Evolutionary conservation across 2,113 vertebrate genomes (phyloP), one percentile per base, ranked within the genome.

Genomic region (Salvelinus namaycush): DNA sequence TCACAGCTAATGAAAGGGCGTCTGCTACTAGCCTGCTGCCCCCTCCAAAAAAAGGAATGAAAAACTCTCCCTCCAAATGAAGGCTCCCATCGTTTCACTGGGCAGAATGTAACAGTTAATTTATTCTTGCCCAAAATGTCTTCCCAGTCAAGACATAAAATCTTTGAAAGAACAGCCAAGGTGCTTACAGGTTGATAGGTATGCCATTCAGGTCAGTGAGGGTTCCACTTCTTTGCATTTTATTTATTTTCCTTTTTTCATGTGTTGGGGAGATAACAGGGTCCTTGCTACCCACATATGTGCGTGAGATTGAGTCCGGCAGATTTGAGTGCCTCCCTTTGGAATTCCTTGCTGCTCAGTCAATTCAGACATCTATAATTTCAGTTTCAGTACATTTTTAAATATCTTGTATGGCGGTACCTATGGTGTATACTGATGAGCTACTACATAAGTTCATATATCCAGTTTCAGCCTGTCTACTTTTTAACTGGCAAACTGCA

Each of bases 71-170:
- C 81, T 12, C 86, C 81, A 84, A 84, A 86, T 88, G 78, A 67
- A 90, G 86, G 85, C 85, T 90, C 77, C 57, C 81, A 49, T 82
- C 76, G 48, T 87, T 80, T 81, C 66, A 79, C 83, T 79, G 78
- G 79, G 83, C 85, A 83, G 84, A 90, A 89, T 86, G 88, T 89
- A 90, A 87, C 90, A 92, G 89, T 89, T 91, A 85, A 91, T 93
- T 91, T 90, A 88, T 92, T 90, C 81, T 81, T 49, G 73, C 73
- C 81, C 86, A 88, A 88, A 81, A 88, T 89, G 86, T 84, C 82
- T n/a, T 80, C 70, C 75, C 77, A 77, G 79, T 84, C 81, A 82
- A 81, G 83, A 79, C 81, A 83, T 79, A 70, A 87, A 83, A 72
- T 75, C 77, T 90, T 84, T 87, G 79, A 89, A 77, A 88, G 82